Conservation (phyloP, 2,797 vertebrate species). For the Lacerta bilineata region DNA sequence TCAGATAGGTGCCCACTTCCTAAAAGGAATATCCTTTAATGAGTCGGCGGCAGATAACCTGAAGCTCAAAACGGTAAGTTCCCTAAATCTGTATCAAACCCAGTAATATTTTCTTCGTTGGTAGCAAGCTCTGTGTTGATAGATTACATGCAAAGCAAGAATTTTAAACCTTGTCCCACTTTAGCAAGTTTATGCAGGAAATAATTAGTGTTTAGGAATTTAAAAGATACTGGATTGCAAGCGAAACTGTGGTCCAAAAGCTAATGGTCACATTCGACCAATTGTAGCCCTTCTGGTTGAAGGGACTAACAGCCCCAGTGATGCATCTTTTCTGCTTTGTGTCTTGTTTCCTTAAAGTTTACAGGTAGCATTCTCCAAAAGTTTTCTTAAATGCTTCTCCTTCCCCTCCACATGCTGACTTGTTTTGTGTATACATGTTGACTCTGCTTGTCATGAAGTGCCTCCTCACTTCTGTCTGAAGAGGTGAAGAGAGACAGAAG, state of each 20-base stretch:
- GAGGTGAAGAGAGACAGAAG: background rate
- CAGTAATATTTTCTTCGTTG: background rate
- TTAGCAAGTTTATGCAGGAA: background rate
- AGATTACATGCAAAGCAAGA: background rate
- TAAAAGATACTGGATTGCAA: background rate
- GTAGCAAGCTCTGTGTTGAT: background rate
- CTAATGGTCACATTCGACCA: background rate
- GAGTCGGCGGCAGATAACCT: constrained; percentile 97
- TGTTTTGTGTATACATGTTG: no score
- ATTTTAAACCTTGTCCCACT: background rate
- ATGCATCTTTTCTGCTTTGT: background rate
- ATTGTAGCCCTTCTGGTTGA: background rate
- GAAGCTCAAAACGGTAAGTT: constrained; percentile 94
- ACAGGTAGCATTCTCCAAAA: background rate
- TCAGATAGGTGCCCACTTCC: constrained; percentile 95
- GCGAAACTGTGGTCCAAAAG: background rate
- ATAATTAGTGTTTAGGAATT: background rate
- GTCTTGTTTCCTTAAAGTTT: background rate
- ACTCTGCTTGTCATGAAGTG: no score
- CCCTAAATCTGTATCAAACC: background rate
- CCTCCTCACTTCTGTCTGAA: background rate
- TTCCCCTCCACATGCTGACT: no score
- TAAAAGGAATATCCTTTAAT: constrained; percentile 97
- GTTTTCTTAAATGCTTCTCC: background rate
- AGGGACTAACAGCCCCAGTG: no score